Evolutionary conservation across 1,140 invertebrate genomes (phyloP), one percentile per base, ranked within the genome.

Genomic region (Chelonus insularis): DNA sequence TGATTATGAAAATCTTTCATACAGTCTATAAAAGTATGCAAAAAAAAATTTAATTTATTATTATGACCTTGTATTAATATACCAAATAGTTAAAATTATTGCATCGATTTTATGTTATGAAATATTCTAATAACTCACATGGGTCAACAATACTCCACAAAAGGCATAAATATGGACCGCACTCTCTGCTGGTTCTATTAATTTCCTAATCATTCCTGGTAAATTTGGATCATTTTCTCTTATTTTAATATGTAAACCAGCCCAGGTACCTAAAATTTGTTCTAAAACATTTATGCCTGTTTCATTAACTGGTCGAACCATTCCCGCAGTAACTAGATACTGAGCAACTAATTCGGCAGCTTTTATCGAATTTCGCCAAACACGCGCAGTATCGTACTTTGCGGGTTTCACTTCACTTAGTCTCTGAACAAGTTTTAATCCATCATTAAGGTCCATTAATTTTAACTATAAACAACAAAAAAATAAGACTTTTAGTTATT

Each of bases 151-250:
- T 34, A 87, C 84, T 57, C 76, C 75, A 63, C 81, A 82, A 60
- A 86, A 83, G 48, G 80, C 80, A 70, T 86, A 86, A 62, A 86
- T 83, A 67, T 86, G 84, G 65, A 82, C 76, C 58, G 84, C 83
- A 65, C 83, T 84, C 59, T 84, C 82, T 12, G 84, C 83, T 5
- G 82, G 78, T 64, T 84, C 78, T 47, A 84, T 81, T 62, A 86
- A 79, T 74, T 85, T 85, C 25, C 82, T 75, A 60, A 85, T 79
- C 73, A 84, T 82, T 14, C 74, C 78, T 6, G 78, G 73, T 50
- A 83, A 70, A 11, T 76, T 75, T 1, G 76, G 71, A 4, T 74
- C 68, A 8, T 75, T 68, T 32, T 80, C 76, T 56, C 81, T 80
- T 39, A 77, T 72, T 72, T 80, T 78, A 56, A 72, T 72, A 57